Evolutionary conservation across 2,113 vertebrate species (phyloP).

Genomic region (Protomyctophum bolini): DNA sequence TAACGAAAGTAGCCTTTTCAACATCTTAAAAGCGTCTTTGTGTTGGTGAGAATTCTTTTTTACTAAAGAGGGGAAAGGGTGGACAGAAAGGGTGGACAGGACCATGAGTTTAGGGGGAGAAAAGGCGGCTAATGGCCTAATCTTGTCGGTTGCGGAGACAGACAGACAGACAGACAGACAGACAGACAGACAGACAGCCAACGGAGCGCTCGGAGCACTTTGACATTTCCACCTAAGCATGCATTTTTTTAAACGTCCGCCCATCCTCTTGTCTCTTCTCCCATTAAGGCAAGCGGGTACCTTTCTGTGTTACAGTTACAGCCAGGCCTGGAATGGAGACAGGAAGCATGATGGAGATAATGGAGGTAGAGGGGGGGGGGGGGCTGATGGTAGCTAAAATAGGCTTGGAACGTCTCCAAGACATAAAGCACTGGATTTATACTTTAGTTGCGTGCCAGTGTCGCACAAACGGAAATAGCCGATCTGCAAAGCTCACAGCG

Average conservation of each 20-base stretch:
- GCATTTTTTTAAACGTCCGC: conserved; percentile 63
- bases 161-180: not conserved
- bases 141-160: conserved; percentile 8
- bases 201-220: conserved; percentile 63
- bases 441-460: no score
- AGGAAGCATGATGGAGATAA: not conserved
- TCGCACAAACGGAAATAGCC: no score
- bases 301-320: not conserved
- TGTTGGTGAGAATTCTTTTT: no score
- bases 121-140: conserved; percentile 39
- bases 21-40: no score
- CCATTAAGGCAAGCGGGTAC: conserved; percentile 25
- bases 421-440: no score
- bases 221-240: conserved; percentile 70
- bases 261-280: conserved; percentile 14
- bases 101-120: conserved; percentile 7
- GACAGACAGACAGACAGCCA: conserved; percentile 33
- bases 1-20: no score
- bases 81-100: no score
- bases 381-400: not conserved
- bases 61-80: no score
- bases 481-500: no score
- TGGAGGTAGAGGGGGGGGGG: not conserved
- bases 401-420: not conserved
- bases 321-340: conserved; percentile 13